Conservation (phyloP, 2,113 vertebrate genomes). For the Semnornis frantzii region DNA sequence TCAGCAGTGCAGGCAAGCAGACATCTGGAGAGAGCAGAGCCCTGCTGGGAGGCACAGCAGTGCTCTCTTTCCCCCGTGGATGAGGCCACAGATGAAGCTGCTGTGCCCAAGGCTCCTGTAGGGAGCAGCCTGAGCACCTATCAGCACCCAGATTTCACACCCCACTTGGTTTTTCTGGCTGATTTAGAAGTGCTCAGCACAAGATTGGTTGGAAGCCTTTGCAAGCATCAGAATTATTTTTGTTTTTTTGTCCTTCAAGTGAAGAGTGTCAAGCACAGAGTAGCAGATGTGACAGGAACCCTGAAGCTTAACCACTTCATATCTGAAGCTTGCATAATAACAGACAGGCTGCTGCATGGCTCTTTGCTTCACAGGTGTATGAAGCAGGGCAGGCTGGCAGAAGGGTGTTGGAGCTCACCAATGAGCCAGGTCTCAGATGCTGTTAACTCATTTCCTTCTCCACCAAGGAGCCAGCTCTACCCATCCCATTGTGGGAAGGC, state of each 20-base stretch:
- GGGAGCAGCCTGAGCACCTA: not conserved
- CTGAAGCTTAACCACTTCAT: not conserved
- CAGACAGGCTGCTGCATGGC: not conserved
- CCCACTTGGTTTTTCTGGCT: not conserved
- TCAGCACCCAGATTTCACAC: not conserved
- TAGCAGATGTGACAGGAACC: not conserved
- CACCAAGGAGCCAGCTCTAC: not conserved
- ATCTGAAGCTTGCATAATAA: not conserved
- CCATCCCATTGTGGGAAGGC: not conserved
- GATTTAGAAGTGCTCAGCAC: not conserved
- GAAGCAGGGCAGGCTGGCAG: not conserved
- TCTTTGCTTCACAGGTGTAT: not conserved
- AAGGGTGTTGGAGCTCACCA: not conserved
- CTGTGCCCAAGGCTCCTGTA: not conserved
- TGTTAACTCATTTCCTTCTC: not conserved
- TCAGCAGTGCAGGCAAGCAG: not conserved
- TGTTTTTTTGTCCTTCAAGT: not conserved
- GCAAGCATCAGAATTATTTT: not conserved
- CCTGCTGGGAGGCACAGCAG: not conserved
- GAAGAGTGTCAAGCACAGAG: not conserved
- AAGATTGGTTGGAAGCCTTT: not conserved
- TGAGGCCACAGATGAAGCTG: not conserved
- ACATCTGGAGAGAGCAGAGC: not conserved
- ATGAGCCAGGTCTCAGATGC: not conserved
- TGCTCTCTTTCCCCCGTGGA: fast-evolving